Percentiles rank a stretch among this genome's conserved stretches.
Evolutionary conservation across 2,888 invertebrate species (phyloP).

Genomic region (Melipona bicolor): DNA sequence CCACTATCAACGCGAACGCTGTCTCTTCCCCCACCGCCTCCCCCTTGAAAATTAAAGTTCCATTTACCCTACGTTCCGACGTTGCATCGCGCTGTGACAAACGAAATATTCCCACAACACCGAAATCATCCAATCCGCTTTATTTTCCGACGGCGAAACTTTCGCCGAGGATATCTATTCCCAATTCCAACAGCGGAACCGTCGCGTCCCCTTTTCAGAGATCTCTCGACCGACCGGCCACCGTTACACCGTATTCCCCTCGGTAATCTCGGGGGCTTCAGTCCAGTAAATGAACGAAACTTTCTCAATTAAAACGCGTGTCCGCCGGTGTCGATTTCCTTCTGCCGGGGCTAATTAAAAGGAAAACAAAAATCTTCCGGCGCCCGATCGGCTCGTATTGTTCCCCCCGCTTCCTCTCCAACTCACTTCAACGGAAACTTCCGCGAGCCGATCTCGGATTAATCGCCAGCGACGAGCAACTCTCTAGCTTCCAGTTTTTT

Average conservation of each 20-base stretch:
- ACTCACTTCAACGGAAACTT: constrained; percentile 22
- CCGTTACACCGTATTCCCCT: constrained; percentile 16
- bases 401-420: neutral
- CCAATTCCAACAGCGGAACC: neutral
- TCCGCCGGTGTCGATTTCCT: constrained; percentile 25
- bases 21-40: no score
- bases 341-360: constrained; percentile 49
- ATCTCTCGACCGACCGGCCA: neutral
- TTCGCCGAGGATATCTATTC: neutral
- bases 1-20: no score
- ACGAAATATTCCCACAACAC: neutral
- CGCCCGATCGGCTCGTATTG: constrained; percentile 23
- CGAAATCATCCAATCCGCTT: neutral
- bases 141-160: neutral
- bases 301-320: constrained; percentile 57
- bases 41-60: no score
- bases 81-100: no score
- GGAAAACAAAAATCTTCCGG: constrained; percentile 46
- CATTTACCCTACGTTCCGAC: no score
- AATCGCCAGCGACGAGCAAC: constrained; percentile 14
- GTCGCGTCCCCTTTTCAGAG: neutral
- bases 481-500: neutral
- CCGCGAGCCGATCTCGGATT: constrained; percentile 11
- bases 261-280: constrained; percentile 25
- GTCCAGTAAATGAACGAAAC: constrained; percentile 37